Base-by-base conservation (phyloP, 2,797 vertebrate species). In the Ctenopoma multispine region DNA sequence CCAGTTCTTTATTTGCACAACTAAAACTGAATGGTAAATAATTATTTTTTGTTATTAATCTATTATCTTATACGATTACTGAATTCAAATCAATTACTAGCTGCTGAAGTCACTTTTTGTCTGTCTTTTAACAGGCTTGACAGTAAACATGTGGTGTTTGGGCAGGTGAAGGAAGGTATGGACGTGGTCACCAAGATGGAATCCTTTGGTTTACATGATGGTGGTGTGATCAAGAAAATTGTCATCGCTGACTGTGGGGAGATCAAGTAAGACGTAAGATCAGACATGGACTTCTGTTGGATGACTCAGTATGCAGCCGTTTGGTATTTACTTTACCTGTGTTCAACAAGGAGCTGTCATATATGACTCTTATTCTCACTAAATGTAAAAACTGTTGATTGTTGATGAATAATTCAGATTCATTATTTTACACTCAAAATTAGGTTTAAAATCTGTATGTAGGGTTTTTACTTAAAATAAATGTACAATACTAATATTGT, bases 131-230 rank as follows among this genome's bases (percentile, higher is more conserved):
- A 23, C 92, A 99, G 97, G 96, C 91, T 99, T 23, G 96, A 99
- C 57, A 96, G 95, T 61, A 99, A 97, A 70, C 98, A 99, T 0
- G 97, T 99, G 29, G 97, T 97, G 65, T 99, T 99, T 34, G 98
- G 97, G 20, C 93, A 96, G 0, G 96, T 99, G 41, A 97, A 92
- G 75, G 96, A 97, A 10, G 97, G 97, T 23, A 95, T 96, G 95
- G 96, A 96, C 0, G 93, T 97, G 0, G 94, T 99, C 72, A 94
- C 92, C 80, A 95, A 95, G 87, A 97, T 99, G 54, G 97, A 98
- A 75, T 93, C 95, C 27, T 96, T 95, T 10, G 98, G 97, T 78
- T 94, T 96, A 50, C 96, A 95, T 24, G 96, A 91, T 14, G 98
- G 98, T 7, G 96, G 96, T 40, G 93, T 97, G 0, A 89, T 96